Evolutionary conservation across 2,113 vertebrate genomes (phyloP), one percentile per base, ranked within the genome.

Genomic region (Saccopteryx bilineata): DNA sequence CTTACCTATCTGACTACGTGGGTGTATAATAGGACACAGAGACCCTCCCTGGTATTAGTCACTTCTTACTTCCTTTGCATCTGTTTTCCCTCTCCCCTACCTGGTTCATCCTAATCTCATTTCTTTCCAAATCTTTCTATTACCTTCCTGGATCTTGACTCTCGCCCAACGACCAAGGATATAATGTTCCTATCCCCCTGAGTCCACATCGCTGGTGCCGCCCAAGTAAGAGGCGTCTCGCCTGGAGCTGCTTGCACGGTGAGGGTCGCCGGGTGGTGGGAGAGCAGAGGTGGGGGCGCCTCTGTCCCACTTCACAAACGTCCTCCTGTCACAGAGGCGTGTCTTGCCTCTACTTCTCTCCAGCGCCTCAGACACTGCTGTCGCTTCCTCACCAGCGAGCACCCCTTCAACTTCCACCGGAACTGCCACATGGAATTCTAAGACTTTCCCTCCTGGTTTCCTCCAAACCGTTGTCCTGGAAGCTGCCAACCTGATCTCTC

Each of bases 361-460:
- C 28, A n/a, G 46, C 46, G 11, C 54, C 19, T 48, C 0, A 0
- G 74, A 24, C 5, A 33, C 7, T 2, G 2, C 0, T 18, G 7
- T 12, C 28, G 65, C 28, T 84, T 28, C 24, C 23, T 63, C 54
- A 50, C 48, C 33, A n/a, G 28, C 48, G 31, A n/a, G 28, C 14
- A 5, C 61, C 52, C 18, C 61, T 31, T 54, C 26, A 26, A 31
- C 48, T 61, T 2, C 82, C 46, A 19, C 24, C 39, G 21, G 39
- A 52, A 19, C 13, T 0, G 4, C 76, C 39, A 23, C n/a, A 13
- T 0, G 1, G 71, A 58, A 23, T 60, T n/a, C 52, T 14, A 28
- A 58, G 54, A 76, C 17, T 14, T 68, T 46, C 15, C 74, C 4
- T 75, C 28, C 46, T 8, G 50, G n/a, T 72, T 81, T 26, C 24